Evolutionary conservation across 2,113 vertebrate species (phyloP).

Genomic region (Macrotis lagotis): DNA sequence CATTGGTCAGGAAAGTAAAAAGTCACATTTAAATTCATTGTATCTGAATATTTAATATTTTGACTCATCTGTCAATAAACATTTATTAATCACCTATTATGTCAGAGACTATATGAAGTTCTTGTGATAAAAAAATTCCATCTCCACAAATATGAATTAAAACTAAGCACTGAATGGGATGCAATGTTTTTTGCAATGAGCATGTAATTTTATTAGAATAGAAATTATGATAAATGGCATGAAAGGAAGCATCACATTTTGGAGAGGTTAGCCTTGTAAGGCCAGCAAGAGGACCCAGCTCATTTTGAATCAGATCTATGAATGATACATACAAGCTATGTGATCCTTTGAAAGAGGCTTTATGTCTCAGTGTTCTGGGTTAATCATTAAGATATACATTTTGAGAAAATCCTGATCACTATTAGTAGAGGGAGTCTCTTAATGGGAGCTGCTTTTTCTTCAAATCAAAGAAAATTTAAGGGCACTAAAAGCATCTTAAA

Average conservation of each 20-base stretch:
- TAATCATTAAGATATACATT: background rate
- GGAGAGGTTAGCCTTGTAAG: background rate
- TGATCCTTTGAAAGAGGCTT: background rate
- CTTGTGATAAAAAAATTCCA: background rate
- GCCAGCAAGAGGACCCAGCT: background rate
- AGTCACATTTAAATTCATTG: background rate
- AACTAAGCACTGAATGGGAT: background rate
- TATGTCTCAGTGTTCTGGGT: background rate
- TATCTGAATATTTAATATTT: background rate
- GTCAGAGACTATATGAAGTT: accelerated
- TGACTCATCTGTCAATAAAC: background rate
- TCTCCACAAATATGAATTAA: background rate
- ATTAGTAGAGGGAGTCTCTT: background rate
- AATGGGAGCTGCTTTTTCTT: background rate
- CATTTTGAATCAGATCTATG: background rate
- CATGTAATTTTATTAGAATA: background rate
- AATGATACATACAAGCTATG: background rate
- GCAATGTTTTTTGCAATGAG: no score
- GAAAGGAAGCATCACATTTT: background rate
- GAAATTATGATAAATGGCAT: background rate
- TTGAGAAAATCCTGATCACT: background rate
- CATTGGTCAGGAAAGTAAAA: background rate
- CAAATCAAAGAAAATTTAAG: background rate
- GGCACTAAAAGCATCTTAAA: background rate
- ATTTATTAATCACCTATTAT: background rate